phyloP scores from a whole-genome alignment of 2,888 invertebrate species.

The Ochlodes sylvanus region DNA sequence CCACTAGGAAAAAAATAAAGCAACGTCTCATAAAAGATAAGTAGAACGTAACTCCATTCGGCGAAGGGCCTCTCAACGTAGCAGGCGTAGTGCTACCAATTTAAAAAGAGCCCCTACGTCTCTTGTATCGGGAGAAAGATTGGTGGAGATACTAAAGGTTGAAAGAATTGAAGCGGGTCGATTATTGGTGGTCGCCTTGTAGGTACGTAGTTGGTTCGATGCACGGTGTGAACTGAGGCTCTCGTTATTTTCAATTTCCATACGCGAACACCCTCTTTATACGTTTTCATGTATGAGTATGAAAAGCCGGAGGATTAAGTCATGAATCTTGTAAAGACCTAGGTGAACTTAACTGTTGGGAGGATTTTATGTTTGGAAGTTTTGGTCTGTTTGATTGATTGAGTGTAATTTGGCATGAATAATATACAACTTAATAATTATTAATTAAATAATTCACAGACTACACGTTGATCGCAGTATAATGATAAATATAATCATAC shows the following conservation, averaged over 20 bases:
- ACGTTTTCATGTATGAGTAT: conserved; percentile 73
- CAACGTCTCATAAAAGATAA: conserved; percentile 81
- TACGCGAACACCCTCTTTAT: conserved; percentile 78
- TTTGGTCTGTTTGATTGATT: not conserved
- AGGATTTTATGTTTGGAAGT: conserved; percentile 19
- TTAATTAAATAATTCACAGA: too few relatives aligned
- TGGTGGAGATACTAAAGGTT: conserved; percentile 66
- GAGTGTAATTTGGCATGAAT: too few relatives aligned
- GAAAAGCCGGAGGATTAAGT: conserved; percentile 76
- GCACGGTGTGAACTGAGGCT: conserved; percentile 79
- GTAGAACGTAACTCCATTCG: conserved; percentile 83
- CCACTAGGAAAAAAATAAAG: conserved; percentile 76
- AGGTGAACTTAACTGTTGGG: conserved; percentile 65
- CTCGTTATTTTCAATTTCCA: conserved; percentile 85
- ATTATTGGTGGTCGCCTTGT: conserved; percentile 66
- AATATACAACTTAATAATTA: too few relatives aligned
- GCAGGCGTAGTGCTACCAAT: conserved; percentile 71
- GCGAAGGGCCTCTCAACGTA: conserved; percentile 80
- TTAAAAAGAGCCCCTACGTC: conserved; percentile 63
- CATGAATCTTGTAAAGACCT: conserved; percentile 80
- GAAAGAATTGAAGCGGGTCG: conserved; percentile 65
- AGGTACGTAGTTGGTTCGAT: conserved; percentile 75
- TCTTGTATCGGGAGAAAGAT: conserved; percentile 65
- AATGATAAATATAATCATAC: too few relatives aligned
- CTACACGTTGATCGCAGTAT: too few relatives aligned